These are phyloP conservation scores for Muraenolepis orangiensis DNA, from an alignment of 2,797 vertebrate species.

Conservation along the genomic window DNA sequence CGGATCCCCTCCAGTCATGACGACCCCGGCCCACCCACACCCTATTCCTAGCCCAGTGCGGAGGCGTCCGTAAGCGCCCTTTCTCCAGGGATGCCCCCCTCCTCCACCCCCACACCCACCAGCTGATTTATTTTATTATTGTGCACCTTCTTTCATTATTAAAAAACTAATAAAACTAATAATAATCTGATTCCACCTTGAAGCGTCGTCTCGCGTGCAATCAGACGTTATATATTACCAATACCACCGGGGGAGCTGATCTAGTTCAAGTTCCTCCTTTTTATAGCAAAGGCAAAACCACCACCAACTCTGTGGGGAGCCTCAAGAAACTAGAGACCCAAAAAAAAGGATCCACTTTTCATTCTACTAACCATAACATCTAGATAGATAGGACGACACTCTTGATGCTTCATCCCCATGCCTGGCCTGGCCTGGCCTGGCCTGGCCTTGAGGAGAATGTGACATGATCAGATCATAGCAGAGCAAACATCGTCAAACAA, in stretches of 20 bases:
- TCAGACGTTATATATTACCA: conserved; percentile 3
- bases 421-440: not conserved
- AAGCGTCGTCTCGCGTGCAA: not conserved
- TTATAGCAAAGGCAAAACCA: not conserved
- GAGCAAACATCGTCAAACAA: not conserved
- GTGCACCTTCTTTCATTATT: not conserved
- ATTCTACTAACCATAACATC: not conserved
- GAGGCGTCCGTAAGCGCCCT: conserved; percentile 17
- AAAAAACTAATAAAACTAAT: too few relatives aligned
- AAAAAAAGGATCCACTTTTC: conserved; percentile 3
- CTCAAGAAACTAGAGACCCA: not conserved
- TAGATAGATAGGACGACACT: not conserved
- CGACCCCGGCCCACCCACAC: conserved; percentile 6
- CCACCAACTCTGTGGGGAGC: not conserved
- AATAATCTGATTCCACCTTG: not conserved
- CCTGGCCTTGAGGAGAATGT: not conserved
- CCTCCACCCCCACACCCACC: not conserved
- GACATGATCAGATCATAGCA: not conserved
- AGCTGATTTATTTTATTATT: not conserved
- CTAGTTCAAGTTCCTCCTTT: conserved; percentile 8
- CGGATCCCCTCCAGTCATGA: not conserved
- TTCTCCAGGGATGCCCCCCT: conserved; percentile 6
- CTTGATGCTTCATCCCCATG: too few relatives aligned
- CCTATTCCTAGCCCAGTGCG: conserved; percentile 23
- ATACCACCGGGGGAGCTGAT: conserved; percentile 24